phyloP scores from a whole-genome alignment of 1,140 invertebrate genomes.

The Pachyrhynchus sulphureomaculatus region DNA sequence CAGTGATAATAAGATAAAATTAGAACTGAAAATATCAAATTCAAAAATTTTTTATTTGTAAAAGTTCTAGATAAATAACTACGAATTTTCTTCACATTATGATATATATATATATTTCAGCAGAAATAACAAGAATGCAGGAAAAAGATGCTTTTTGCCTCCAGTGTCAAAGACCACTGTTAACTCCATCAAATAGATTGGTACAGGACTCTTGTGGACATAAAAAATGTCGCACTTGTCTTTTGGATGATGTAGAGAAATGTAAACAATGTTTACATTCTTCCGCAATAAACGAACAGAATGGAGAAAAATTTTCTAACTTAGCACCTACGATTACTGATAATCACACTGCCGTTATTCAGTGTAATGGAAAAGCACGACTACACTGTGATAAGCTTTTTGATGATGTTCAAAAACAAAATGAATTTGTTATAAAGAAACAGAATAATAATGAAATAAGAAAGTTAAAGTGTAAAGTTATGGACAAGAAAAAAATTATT shows the following conservation, averaged over 20 bases:
- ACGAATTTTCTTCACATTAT: too few relatives aligned
- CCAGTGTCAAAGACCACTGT: slow-evolving; percentile 48
- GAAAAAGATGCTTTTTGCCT: slow-evolving; percentile 41
- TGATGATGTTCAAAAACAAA: slow-evolving; percentile 6
- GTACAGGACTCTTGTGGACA: slow-evolving; percentile 55
- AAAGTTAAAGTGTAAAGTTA: slow-evolving; percentile 8
- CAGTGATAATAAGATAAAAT: too few relatives aligned
- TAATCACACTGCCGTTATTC: slow-evolving; percentile 38
- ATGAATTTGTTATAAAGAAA: neutral
- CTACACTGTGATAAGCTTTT: slow-evolving; percentile 9
- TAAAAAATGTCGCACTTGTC: slow-evolving; percentile 52
- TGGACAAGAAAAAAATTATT: slow-evolving; percentile 2
- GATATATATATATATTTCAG: too few relatives aligned
- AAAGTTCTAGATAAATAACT: too few relatives aligned
- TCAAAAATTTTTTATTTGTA: too few relatives aligned
- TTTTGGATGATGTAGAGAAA: slow-evolving; percentile 48
- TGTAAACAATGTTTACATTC: slow-evolving; percentile 48
- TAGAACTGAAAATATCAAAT: too few relatives aligned
- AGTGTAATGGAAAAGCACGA: slow-evolving; percentile 32
- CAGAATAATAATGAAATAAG: neutral
- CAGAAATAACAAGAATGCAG: too few relatives aligned
- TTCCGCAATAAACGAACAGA: neutral
- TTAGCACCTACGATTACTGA: neutral
- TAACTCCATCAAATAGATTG: slow-evolving; percentile 43
- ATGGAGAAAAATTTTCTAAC: neutral